phyloP scores from a whole-genome alignment of 2,797 vertebrate genomes.

The Myotis daubentonii region DNA sequence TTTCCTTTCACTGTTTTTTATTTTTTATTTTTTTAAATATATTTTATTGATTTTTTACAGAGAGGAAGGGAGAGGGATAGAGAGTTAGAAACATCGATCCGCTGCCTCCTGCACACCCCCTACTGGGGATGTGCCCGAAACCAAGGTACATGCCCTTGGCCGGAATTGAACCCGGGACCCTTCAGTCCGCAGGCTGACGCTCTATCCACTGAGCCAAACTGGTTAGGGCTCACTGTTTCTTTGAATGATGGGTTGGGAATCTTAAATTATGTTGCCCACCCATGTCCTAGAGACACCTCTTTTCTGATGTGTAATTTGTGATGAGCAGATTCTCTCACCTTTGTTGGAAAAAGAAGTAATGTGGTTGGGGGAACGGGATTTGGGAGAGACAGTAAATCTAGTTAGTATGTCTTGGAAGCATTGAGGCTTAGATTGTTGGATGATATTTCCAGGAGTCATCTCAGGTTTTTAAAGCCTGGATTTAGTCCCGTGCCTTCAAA shows the following conservation, averaged over 20 bases:
- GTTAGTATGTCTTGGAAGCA: background rate
- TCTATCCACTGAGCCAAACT: too few relatives aligned
- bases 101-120: too few relatives aligned
- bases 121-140: too few relatives aligned
- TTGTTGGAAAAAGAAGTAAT: background rate
- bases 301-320: background rate
- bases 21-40: too few relatives aligned
- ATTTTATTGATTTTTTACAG: too few relatives aligned
- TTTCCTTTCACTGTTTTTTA: slow-evolving; percentile 65
- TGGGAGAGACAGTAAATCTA: background rate
- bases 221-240: background rate
- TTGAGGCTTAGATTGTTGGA: background rate
- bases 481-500: background rate
- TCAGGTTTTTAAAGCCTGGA: background rate
- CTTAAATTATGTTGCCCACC: background rate
- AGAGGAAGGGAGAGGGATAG: too few relatives aligned
- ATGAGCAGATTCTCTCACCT: background rate
- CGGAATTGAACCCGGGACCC: too few relatives aligned
- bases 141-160: too few relatives aligned
- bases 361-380: background rate
- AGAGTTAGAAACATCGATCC: too few relatives aligned
- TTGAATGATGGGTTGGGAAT: slow-evolving; percentile 61
- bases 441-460: background rate
- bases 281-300: background rate
- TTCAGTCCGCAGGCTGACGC: too few relatives aligned